Evolutionary conservation across 2,113 vertebrate species (phyloP).

Genomic region (Trogon melanurus): DNA sequence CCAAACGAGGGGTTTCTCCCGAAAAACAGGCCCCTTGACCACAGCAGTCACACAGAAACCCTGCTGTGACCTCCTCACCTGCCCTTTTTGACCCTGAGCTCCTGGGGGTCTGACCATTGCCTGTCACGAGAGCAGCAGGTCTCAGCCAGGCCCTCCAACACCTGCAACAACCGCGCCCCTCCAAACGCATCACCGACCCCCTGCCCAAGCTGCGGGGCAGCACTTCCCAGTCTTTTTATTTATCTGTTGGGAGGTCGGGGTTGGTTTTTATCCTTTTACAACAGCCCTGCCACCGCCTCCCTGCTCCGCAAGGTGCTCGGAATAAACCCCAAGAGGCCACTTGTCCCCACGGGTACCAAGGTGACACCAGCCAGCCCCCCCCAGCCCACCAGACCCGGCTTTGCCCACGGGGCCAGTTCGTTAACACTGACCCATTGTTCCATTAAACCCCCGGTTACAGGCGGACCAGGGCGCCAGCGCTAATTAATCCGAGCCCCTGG

Average conservation of each 20-base stretch:
- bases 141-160: background rate
- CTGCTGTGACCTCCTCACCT: background rate
- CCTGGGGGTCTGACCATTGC: accelerated
- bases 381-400: background rate
- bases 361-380: background rate
- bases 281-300: background rate
- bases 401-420: background rate
- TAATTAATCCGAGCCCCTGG: slow-evolving; percentile 35
- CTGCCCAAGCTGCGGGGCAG: background rate
- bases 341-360: accelerated
- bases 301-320: accelerated
- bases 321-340: background rate
- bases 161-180: background rate
- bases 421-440: slow-evolving; percentile 31
- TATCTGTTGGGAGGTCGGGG: accelerated
- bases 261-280: background rate
- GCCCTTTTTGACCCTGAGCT: background rate
- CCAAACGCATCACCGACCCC: accelerated
- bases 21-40: accelerated
- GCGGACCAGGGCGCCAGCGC: background rate
- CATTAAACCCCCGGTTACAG: background rate
- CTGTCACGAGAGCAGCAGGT: background rate
- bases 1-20: accelerated
- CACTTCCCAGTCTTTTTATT: background rate
- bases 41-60: accelerated